Conservation (phyloP, 2,888 invertebrate genomes). For the Hydraecia micacea region DNA sequence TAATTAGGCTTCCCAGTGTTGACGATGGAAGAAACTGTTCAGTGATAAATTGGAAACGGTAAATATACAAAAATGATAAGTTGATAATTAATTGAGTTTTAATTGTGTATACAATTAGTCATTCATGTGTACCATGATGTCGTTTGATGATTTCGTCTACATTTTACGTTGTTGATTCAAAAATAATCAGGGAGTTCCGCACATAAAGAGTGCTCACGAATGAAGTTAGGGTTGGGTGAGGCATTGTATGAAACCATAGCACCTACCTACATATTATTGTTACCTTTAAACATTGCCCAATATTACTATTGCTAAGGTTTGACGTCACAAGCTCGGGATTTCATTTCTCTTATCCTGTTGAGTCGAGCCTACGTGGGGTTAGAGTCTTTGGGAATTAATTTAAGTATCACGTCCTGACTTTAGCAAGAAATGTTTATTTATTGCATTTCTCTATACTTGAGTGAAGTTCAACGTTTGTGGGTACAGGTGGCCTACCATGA, state of each 20-base stretch:
- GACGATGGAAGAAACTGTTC: conserved; percentile 45
- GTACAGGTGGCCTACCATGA: too few relatives aligned
- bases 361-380: conserved; percentile 34
- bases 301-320: conserved; percentile 1
- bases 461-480: not conserved
- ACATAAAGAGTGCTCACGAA: conserved; percentile 24
- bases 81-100: conserved; percentile 54
- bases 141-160: conserved; percentile 21
- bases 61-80: conserved; percentile 64
- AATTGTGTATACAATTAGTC: conserved; percentile 54
- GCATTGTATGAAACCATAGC: conserved; percentile 37
- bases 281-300: conserved; percentile 18
- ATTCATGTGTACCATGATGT: conserved; percentile 47
- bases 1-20: conserved; percentile 59
- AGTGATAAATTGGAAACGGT: conserved; percentile 58
- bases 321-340: conserved; percentile 33
- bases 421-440: conserved; percentile 15
- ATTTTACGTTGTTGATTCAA: conserved; percentile 35
- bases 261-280: not conserved
- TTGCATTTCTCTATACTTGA: not conserved
- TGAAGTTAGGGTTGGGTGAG: conserved; percentile 43
- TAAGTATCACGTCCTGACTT: not conserved
- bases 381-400: conserved; percentile 43
- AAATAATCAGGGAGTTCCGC: conserved; percentile 40
- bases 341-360: conserved; percentile 35